Evolutionary conservation across 2,113 vertebrate species (phyloP), one percentile per base, ranked within the genome.

Genomic region (Colaptes auratus): DNA sequence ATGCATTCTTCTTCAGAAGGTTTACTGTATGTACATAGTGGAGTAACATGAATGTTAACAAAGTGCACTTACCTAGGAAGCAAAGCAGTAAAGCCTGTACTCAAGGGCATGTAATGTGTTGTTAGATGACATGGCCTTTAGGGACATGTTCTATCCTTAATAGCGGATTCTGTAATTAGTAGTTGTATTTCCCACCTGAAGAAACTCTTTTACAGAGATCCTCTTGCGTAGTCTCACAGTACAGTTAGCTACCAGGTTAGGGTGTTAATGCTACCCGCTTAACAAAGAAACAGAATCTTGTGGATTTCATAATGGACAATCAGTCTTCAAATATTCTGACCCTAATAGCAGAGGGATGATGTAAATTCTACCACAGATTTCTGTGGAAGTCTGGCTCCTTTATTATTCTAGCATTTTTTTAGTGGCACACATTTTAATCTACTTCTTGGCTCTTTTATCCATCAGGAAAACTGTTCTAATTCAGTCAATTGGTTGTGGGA

Each of bases 361-460:
- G 28, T 77, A 59, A 78, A 55, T 85, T 71, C 30, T 84, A 71
- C 36, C 33, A 56, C 12, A 42, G 31, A 50, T 88, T 78, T 89
- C 63, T 75, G 36, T 75, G 61, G 28, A 87, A 91, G 63, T 48
- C 31, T 82, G 36, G 14, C 20, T 91, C 59, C 78, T 79, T 93
- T 91, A 42, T 85, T 82, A 75, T 82, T 84, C 58, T 33, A 33
- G 5, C 30, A 15, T 10, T 82, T n/a, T 61, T 84, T 58, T n/a
- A 86, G 66, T 27, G 72, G 25, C 80, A 85, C 79, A 78, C 90
- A 73, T 88, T 94, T 92, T 81, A 77, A 74, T 71, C 88, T 92
- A 58, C 46, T 93, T 70, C 72, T 58, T 52, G 76, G 30, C 50
- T 91, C 33, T 71, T 80, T 23, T 31, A 88, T 27, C 71, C n/a